phyloP scores from a whole-genome alignment of 2,797 vertebrate species.

The Momotus momota region DNA sequence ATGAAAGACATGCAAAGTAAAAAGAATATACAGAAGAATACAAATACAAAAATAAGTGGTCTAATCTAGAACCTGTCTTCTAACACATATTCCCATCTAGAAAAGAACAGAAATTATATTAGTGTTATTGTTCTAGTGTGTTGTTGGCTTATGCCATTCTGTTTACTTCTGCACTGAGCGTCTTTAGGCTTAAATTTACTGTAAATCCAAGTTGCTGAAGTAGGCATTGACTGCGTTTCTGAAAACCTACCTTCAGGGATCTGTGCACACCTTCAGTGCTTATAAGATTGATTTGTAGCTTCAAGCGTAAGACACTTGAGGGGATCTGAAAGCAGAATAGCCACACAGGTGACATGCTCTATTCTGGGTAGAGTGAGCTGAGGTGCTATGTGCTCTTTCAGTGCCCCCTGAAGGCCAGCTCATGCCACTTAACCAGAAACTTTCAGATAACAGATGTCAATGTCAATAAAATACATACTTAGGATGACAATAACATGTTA shows the following conservation, averaged over 20 bases:
- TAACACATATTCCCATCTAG: not conserved
- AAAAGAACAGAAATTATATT: not conserved
- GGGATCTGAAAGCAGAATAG: slow-evolving; percentile 18
- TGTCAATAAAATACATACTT: not conserved
- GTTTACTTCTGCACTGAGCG: not conserved
- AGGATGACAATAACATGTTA: too few relatives aligned
- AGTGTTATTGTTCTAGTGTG: not conserved
- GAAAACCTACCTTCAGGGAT: slow-evolving; percentile 31
- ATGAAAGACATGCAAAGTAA: not conserved
- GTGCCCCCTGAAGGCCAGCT: not conserved
- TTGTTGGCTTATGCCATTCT: not conserved
- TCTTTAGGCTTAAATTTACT: slow-evolving; percentile 26
- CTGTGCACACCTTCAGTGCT: not conserved
- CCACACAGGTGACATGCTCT: not conserved
- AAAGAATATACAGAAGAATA: not conserved
- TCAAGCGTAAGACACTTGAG: slow-evolving; percentile 42
- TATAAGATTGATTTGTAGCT: slow-evolving; percentile 55
- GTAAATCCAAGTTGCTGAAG: slow-evolving; percentile 55
- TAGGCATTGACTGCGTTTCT: slow-evolving; percentile 5
- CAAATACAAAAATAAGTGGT: not conserved
- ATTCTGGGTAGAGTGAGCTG: not conserved
- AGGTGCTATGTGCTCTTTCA: not conserved
- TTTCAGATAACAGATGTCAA: not conserved
- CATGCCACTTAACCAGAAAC: not conserved
- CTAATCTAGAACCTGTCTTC: not conserved